Evolutionary conservation across 2,113 vertebrate species (phyloP).

Genomic region (Pelusios castaneus): DNA sequence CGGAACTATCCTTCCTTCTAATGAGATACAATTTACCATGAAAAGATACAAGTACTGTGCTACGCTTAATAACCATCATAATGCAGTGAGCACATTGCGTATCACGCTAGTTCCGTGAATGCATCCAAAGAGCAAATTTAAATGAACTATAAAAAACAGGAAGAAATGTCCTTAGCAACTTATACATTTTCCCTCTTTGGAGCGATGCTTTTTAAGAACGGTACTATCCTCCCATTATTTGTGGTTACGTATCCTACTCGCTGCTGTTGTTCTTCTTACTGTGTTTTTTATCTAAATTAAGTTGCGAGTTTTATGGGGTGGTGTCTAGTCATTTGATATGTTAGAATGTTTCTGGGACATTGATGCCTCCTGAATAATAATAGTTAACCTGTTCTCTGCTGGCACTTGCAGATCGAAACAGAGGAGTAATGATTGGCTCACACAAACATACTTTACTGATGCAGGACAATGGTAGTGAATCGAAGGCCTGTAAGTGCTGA

Average conservation of each 20-base stretch:
- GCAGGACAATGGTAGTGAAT: neutral
- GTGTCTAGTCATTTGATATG: slow-evolving; percentile 33
- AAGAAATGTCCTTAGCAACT: slow-evolving; percentile 38
- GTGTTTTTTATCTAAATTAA: slow-evolving; percentile 59
- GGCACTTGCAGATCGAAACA: neutral
- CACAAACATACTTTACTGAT: neutral
- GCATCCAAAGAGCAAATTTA: slow-evolving; percentile 32
- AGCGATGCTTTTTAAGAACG: slow-evolving; percentile 46
- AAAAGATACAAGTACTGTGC: slow-evolving; percentile 35
- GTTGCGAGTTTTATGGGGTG: slow-evolving; percentile 17
- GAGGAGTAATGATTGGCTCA: neutral
- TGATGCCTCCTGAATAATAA: neutral
- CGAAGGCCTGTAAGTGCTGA: neutral
- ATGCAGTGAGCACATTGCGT: slow-evolving; percentile 20
- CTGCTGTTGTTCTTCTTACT: slow-evolving; percentile 48
- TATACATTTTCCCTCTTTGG: slow-evolving; percentile 17
- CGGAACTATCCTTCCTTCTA: slow-evolving; percentile 27
- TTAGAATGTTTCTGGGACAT: neutral
- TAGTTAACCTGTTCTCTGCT: neutral
- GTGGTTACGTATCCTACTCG: neutral
- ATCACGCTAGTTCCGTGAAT: neutral
- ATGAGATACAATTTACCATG: slow-evolving; percentile 52
- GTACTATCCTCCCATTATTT: slow-evolving; percentile 50
- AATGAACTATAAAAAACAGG: slow-evolving; percentile 37
- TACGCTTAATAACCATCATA: slow-evolving; percentile 48